Conservation (phyloP, 2,888 invertebrate genomes). For the Parnassius smintheus region DNA sequence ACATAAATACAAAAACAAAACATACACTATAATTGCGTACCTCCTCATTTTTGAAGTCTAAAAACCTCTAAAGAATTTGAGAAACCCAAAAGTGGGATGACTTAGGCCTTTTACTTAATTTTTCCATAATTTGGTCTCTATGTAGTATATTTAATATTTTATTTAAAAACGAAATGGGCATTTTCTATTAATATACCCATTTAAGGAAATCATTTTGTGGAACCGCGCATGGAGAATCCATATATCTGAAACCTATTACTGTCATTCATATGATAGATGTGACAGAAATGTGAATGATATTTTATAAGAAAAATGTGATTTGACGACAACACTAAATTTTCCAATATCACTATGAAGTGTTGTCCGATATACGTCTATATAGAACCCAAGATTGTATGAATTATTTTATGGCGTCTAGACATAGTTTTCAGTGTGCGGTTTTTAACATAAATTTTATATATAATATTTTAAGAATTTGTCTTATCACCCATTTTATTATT, state of each 20-base stretch:
- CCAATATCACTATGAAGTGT: constrained; percentile 10
- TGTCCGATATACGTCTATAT: neutral
- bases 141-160: no score
- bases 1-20: no score
- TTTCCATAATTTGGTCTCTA: no score
- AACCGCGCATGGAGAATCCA: constrained; percentile 9
- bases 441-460: neutral
- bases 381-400: neutral
- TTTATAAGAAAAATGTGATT: constrained; percentile 20
- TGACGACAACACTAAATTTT: constrained; percentile 12
- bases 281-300: constrained; percentile 18
- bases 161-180: no score
- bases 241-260: constrained; percentile 25
- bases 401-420: neutral
- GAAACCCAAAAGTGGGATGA: no score
- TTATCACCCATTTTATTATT: no score
- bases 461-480: no score
- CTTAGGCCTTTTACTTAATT: no score
- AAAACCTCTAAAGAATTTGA: no score
- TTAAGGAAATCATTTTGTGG: constrained; percentile 4
- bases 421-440: neutral
- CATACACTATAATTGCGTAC: no score
- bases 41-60: no score
- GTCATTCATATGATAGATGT: constrained; percentile 24
- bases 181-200: neutral